A percentile compares a stretch with the other conserved stretches of the same genome.
Conservation (phyloP, 2,113 vertebrate species). For the Ceyx cyanopectus region DNA sequence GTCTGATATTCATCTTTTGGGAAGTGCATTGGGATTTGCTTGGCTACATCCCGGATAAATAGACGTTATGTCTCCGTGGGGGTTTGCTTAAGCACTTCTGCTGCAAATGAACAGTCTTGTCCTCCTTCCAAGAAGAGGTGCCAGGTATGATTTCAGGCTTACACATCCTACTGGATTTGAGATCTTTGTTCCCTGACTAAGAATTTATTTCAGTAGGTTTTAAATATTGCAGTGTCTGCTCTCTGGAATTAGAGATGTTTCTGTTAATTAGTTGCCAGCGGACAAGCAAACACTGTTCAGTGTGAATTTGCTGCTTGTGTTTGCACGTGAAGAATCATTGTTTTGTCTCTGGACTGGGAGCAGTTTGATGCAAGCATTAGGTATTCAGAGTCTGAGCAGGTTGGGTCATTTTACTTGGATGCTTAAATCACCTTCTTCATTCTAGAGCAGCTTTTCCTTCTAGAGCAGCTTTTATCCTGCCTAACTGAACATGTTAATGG, state of each 20-base stretch:
- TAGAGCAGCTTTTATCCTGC: neutral
- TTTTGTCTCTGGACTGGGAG: neutral
- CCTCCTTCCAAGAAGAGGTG: neutral
- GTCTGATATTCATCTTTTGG: neutral
- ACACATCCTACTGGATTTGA: conserved; percentile 13
- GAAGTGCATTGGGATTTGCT: neutral
- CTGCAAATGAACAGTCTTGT: neutral
- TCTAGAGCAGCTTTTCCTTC: neutral
- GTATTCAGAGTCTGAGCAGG: neutral
- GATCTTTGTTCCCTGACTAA: conserved; percentile 17
- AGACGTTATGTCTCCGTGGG: neutral
- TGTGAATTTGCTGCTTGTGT: neutral
- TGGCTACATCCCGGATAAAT: neutral
- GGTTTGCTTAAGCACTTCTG: neutral
- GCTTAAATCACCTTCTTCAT: neutral
- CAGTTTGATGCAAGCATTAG: neutral
- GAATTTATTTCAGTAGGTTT: neutral
- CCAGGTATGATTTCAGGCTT: conserved; percentile 33
- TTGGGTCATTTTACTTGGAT: neutral
- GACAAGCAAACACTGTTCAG: neutral
- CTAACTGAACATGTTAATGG: neutral
- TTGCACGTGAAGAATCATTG: neutral
- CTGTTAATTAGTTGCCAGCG: neutral
- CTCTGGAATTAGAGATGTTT: neutral
- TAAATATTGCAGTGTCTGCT: neutral